Evolutionary conservation across 2,888 invertebrate genomes (phyloP).

Genomic region (Eristalis arbustorum): DNA sequence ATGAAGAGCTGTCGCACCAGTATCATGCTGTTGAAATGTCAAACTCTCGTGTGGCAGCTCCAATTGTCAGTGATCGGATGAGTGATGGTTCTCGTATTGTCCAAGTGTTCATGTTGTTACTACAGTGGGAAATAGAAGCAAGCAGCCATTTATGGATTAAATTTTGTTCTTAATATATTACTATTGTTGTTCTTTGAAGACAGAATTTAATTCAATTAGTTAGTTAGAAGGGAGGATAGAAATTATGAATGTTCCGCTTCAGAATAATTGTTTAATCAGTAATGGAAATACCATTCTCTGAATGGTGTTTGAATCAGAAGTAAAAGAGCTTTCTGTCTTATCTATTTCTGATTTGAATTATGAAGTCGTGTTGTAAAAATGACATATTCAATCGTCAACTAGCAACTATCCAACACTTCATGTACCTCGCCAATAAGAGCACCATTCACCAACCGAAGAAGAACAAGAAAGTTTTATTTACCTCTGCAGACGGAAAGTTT

Average conservation of each 20-base stretch:
- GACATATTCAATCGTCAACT: neutral
- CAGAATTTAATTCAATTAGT: no score
- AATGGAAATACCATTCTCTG: no score
- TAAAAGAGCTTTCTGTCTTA: no score
- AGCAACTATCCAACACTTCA: neutral
- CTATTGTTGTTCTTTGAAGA: no score
- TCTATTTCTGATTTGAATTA: no score
- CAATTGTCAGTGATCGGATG: neutral
- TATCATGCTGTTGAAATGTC: constrained; percentile 72
- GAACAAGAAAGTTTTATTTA: constrained; percentile 52
- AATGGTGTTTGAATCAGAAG: no score
- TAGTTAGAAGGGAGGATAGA: no score
- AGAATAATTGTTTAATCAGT: no score
- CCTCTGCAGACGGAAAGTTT: constrained; percentile 12
- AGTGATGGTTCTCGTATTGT: neutral
- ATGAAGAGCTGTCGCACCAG: constrained; percentile 50
- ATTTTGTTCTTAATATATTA: no score
- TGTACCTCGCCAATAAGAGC: neutral
- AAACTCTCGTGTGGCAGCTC: constrained; percentile 47
- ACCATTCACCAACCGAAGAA: constrained; percentile 18
- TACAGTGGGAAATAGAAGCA: constrained; percentile 7
- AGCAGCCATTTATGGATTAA: neutral
- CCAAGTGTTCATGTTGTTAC: neutral
- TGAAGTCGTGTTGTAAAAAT: neutral
- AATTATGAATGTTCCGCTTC: no score